Conservation (phyloP, 2,797 vertebrate genomes). For the Danio choprae region DNA sequence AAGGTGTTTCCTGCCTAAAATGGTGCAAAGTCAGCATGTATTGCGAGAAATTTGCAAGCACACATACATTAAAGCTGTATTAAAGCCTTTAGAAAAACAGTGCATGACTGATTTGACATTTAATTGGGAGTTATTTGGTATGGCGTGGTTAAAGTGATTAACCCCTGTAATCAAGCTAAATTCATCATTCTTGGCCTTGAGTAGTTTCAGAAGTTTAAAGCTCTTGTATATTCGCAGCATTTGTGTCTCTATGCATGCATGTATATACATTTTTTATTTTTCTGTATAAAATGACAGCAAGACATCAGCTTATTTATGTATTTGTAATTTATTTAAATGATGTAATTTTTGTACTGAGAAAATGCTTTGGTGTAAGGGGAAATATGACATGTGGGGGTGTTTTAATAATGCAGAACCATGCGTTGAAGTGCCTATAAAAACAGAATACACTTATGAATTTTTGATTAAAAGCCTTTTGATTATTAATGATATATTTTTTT, state of each 20-base stretch:
- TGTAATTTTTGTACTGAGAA: conserved; percentile 6
- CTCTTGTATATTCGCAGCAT: not conserved
- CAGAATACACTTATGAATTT: conserved; percentile 68
- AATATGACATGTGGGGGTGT: conserved; percentile 1
- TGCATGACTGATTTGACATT: not conserved
- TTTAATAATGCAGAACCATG: conserved; percentile 52
- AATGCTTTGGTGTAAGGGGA: conserved; percentile 13
- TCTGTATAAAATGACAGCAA: too few species aligned
- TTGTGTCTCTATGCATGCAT: too few species aligned
- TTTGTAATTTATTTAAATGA: not conserved
- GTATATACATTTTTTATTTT: too few species aligned
- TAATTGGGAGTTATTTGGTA: not conserved
- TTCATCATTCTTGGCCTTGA: not conserved
- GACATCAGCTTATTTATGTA: not conserved
- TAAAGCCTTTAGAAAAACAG: not conserved
- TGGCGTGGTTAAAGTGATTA: not conserved
- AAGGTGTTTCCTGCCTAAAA: conserved; percentile 79
- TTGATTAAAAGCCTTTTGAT: conserved; percentile 74
- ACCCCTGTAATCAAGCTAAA: not conserved
- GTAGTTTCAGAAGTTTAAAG: not conserved
- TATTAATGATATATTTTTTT: conserved; percentile 74
- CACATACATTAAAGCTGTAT: conserved; percentile 37
- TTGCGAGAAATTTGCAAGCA: conserved; percentile 27
- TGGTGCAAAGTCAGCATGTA: conserved; percentile 65
- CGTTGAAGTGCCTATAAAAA: conserved; percentile 50